A percentile compares a stretch with the other conserved stretches of the same genome.
These are phyloP conservation scores for Neolamprologus ventralis DNA, from an alignment of 2,113 vertebrate species.

Conservation along the genomic window DNA sequence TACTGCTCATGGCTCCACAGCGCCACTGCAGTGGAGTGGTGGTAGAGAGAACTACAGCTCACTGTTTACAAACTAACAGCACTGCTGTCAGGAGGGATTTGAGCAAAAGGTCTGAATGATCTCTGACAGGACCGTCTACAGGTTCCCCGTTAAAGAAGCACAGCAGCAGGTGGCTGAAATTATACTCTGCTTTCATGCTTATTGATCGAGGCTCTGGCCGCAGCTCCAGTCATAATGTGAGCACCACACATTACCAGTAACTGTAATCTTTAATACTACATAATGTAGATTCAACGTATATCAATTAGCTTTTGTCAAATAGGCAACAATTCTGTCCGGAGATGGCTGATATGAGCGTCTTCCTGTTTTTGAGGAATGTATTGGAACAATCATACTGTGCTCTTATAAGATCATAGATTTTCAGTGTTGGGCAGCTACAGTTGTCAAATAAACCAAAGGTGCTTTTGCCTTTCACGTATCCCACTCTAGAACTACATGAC, in stretches of 20 bases:
- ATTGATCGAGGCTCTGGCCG: neutral
- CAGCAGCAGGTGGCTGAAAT: neutral
- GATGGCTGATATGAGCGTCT: neutral
- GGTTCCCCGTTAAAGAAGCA: neutral
- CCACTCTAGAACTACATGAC: neutral
- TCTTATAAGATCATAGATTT: neutral
- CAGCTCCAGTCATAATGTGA: neutral
- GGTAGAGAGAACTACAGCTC: conserved; percentile 7
- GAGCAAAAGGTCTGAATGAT: neutral
- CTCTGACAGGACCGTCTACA: conserved; percentile 7
- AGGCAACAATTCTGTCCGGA: neutral
- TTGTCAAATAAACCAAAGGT: neutral
- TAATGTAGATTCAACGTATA: neutral
- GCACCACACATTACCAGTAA: neutral
- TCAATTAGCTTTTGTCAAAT: neutral
- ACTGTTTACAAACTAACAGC: conserved; percentile 30
- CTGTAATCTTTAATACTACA: neutral
- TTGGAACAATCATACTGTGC: neutral
- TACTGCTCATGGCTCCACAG: conserved; percentile 32
- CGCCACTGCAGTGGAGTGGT: conserved; percentile 42
- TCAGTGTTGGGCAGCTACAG: neutral
- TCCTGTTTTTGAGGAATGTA: neutral
- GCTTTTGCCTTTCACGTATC: neutral
- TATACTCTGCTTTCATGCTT: neutral
- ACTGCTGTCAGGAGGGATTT: conserved; percentile 20